phyloP scores from a whole-genome alignment of 2,888 invertebrate genomes.

The Osmoderma eremita region DNA sequence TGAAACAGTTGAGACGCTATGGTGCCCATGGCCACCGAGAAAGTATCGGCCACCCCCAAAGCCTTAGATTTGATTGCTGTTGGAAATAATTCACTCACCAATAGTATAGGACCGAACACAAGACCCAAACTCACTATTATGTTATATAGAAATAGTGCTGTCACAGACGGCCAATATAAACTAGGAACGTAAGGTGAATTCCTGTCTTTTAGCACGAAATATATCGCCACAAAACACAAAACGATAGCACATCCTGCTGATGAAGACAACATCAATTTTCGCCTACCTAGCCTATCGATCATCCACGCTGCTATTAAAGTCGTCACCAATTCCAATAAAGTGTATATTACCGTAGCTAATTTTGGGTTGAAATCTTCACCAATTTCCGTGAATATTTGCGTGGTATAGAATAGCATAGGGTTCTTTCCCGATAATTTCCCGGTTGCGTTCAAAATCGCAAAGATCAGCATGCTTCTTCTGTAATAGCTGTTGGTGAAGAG shows the following conservation, averaged over 20 bases:
- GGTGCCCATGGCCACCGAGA: slow-evolving; percentile 65
- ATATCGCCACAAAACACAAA: slow-evolving; percentile 60
- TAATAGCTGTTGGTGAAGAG: slow-evolving; percentile 68
- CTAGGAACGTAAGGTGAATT: slow-evolving; percentile 1
- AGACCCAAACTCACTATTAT: slow-evolving; percentile 66
- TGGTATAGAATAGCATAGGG: slow-evolving; percentile 71
- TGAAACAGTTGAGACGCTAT: slow-evolving; percentile 65
- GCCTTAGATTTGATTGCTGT: slow-evolving; percentile 68
- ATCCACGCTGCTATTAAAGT: slow-evolving; percentile 68
- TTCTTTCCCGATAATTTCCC: slow-evolving; percentile 75
- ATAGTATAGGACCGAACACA: slow-evolving; percentile 65
- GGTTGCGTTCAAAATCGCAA: slow-evolving; percentile 68
- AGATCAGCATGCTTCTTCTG: slow-evolving; percentile 72
- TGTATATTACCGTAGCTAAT: slow-evolving; percentile 69
- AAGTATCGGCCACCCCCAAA: slow-evolving; percentile 67
- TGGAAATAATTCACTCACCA: slow-evolving; percentile 68
- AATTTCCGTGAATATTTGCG: slow-evolving; percentile 69
- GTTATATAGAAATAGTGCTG: slow-evolving; percentile 65
- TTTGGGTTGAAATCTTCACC: slow-evolving; percentile 65
- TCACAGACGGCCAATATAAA: slow-evolving; percentile 64
- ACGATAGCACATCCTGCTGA: slow-evolving; percentile 61
- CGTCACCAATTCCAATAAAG: slow-evolving; percentile 69
- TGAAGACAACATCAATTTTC: slow-evolving; percentile 71
- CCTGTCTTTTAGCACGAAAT: slow-evolving; percentile 64
- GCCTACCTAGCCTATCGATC: slow-evolving; percentile 73